Evolutionary conservation across 1,140 invertebrate genomes (phyloP).

Genomic region (Atta texana): DNA sequence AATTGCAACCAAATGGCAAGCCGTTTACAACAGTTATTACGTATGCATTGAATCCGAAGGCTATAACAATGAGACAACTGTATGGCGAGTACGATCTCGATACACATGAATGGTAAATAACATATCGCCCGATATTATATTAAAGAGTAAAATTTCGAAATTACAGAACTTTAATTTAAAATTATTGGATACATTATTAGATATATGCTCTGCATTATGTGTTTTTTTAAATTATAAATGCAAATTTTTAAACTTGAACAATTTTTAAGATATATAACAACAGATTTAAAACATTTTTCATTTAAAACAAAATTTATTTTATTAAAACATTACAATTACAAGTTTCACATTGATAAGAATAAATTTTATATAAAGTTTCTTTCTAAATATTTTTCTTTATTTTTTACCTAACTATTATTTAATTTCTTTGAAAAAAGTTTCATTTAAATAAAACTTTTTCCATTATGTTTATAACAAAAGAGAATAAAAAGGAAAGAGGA

Average conservation of each 20-base stretch:
- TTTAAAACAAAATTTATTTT: constrained; percentile 6
- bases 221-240: background rate
- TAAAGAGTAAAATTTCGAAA: background rate
- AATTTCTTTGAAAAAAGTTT: too few species aligned
- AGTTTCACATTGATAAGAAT: background rate
- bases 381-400: too few species aligned
- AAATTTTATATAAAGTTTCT: too few species aligned
- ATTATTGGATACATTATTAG: background rate
- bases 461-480: too few species aligned
- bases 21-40: constrained; percentile 88
- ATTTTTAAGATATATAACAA: background rate
- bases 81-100: constrained; percentile 94
- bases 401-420: too few species aligned
- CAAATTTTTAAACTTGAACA: background rate
- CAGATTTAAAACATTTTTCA: background rate
- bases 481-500: background rate
- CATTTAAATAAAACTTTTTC: too few species aligned
- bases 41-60: constrained; percentile 92
- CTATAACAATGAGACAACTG: constrained; percentile 93
- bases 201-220: background rate
- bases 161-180: constrained; percentile 2
- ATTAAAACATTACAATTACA: background rate
- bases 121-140: too few species aligned
- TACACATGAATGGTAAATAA: constrained; percentile 91
- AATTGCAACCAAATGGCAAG: constrained; percentile 89